Conservation (phyloP, 1,140 invertebrate genomes). For the Xylocopa sonorina region DNA sequence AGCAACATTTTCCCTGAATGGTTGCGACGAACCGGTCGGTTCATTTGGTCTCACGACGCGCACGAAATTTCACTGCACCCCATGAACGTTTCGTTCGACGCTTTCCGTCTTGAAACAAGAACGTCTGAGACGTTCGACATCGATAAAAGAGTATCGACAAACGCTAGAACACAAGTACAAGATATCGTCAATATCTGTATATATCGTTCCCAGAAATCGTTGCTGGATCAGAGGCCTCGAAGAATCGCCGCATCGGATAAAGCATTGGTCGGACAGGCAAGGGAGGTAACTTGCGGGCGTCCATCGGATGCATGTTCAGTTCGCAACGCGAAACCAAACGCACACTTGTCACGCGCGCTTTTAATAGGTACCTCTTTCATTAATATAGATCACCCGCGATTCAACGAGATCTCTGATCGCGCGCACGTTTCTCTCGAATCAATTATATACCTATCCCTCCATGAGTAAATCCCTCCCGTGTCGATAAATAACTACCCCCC, state of each 20-base stretch:
- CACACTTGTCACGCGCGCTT: slow-evolving; percentile 44
- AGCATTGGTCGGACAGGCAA: background rate
- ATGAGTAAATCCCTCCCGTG: too few species aligned
- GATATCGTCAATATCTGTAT: slow-evolving; percentile 52
- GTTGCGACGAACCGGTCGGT: slow-evolving; percentile 15
- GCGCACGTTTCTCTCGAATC: slow-evolving; percentile 2
- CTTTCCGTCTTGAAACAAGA: background rate
- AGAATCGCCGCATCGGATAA: background rate
- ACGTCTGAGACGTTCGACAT: too few species aligned
- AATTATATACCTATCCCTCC: slow-evolving; percentile 25
- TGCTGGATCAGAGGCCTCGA: background rate
- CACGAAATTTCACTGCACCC: slow-evolving; percentile 40
- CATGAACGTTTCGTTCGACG: slow-evolving; percentile 9
- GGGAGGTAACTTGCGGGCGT: background rate
- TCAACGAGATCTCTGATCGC: background rate
- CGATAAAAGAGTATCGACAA: slow-evolving; percentile 30
- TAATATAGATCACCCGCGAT: background rate
- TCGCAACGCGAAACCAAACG: slow-evolving; percentile 36
- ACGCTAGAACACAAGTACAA: slow-evolving; percentile 50
- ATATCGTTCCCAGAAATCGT: slow-evolving; percentile 10
- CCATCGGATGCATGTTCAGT: slow-evolving; percentile 6
- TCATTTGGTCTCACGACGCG: slow-evolving; percentile 33
- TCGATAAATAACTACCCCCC: slow-evolving; percentile 8
- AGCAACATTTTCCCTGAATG: background rate
- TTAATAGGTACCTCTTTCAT: slow-evolving; percentile 42